Conservation (phyloP, 2,797 vertebrate genomes). For the Sphenopsis melanotis region DNA sequence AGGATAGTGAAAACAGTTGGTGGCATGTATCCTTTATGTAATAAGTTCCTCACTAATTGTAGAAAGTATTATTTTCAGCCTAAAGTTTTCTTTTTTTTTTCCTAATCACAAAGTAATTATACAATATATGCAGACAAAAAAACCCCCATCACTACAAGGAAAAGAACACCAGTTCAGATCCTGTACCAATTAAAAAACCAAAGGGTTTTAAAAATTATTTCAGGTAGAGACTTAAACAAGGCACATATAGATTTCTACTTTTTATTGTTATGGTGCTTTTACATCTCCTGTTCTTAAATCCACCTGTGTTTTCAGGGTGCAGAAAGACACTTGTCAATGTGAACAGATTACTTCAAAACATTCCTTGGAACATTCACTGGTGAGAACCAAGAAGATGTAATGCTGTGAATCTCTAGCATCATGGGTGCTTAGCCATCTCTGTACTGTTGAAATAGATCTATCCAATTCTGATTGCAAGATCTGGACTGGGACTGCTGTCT, state of each 20-base stretch:
- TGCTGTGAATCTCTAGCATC: not conserved
- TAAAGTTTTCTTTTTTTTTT: not conserved
- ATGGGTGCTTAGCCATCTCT: not conserved
- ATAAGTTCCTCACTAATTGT: not conserved
- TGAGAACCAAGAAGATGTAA: not conserved
- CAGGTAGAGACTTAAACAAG: not conserved
- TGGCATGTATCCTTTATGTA: not conserved
- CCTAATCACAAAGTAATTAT: not conserved
- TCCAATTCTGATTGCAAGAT: not conserved
- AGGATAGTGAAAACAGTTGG: not conserved
- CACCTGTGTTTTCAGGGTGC: not conserved
- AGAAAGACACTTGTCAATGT: not conserved
- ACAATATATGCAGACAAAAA: not conserved
- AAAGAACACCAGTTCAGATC: not conserved
- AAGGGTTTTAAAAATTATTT: not conserved
- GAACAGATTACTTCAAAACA: not conserved
- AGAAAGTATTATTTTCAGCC: not conserved
- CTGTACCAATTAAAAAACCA: not conserved
- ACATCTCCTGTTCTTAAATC: not conserved
- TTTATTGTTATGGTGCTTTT: not conserved
- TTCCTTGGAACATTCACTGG: not conserved
- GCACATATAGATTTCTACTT: not conserved
- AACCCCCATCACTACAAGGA: not conserved
- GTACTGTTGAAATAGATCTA: not conserved
- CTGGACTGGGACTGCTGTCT: not conserved